Evolutionary conservation across 2,113 vertebrate genomes (phyloP), one percentile per base, ranked within the genome.

Genomic region (Pedionomus torquatus): DNA sequence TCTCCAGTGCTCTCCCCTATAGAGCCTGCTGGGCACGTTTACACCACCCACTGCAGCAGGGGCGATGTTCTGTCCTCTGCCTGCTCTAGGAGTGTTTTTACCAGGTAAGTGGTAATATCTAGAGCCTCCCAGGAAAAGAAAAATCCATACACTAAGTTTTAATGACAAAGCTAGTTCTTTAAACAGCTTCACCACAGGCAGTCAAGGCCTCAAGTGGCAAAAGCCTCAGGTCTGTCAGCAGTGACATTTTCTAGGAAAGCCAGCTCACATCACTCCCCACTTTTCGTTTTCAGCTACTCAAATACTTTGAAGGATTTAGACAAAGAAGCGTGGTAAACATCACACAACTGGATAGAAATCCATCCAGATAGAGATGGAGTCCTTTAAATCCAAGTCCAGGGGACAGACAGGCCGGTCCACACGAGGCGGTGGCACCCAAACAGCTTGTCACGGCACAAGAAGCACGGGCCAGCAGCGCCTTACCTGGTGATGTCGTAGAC

Each of bases 401-500:
- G 64, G 37, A 35, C 49, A 58, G 44, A 31, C 15, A 25, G 9
- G n/a, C 9, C 25, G 21, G 51, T 0, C 4, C 14, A 1, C 0
- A 1, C 3, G 11, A 46, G 61, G 57, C 31, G 17, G 57, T 2
- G 16, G 72, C 2, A 35, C 1, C 41, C 52, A 30, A 28, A 13
- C 1, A 9, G 13, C 41, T 21, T 5, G 6, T 1, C 57, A 30
- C 2, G 4, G 63, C 7, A 33, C 20, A 4, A 31, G 41, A 10
- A 4, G 39, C 5, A 16, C 92, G n/a, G n/a, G 2, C 31, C 24
- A 31, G n/a, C n/a, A 23, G 26, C 30, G 8, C 84, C 98, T 98
- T 98, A 99, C 99, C 99, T 99, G 98, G 99, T 99, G 92, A 99
- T 99, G 98, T 99, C 99, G 13, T 99, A 99, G 95, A 99, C 99